Conservation (phyloP, 1,140 invertebrate species). For the Uloborus diversus region DNA sequence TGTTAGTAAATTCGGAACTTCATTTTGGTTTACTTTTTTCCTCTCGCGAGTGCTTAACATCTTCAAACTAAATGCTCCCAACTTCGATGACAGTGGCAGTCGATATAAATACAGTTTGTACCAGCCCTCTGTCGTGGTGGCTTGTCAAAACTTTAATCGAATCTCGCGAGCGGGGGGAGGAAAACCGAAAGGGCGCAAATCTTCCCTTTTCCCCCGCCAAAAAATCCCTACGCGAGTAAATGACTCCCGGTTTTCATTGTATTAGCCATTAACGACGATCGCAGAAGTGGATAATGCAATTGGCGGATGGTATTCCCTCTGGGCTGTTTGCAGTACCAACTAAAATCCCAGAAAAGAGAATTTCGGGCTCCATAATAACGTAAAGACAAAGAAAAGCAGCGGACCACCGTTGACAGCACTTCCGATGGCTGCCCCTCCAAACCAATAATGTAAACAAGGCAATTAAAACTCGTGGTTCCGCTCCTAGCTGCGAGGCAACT, state of each 20-base stretch:
- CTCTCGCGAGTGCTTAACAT: too few relatives aligned
- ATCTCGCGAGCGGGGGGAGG: conserved; percentile 2
- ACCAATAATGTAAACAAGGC: conserved; percentile 56
- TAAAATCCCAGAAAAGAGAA: conserved; percentile 52
- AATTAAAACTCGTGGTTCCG: conserved; percentile 47
- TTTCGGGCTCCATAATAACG: conserved; percentile 51
- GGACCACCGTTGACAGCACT: conserved; percentile 14
- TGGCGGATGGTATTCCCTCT: conserved; percentile 13
- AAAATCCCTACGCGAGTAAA: neutral
- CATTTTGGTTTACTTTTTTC: too few relatives aligned
- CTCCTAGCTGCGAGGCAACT: conserved; percentile 42
- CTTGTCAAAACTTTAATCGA: conserved; percentile 41
- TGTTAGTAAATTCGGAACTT: too few relatives aligned
- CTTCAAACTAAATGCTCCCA: too few relatives aligned
- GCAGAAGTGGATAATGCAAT: conserved; percentile 46
- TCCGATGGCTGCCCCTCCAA: conserved; percentile 23
- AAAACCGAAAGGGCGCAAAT: neutral
- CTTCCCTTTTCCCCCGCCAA: neutral
- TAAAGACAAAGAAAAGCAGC: conserved; percentile 46
- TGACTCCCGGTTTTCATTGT: conserved; percentile 19
- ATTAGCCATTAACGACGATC: conserved; percentile 45
- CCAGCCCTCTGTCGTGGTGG: neutral
- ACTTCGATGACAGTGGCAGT: neutral
- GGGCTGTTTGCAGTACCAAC: conserved; percentile 53
- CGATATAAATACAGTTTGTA: conserved; percentile 27